phyloP scores from a whole-genome alignment of 2,113 vertebrate species.

The Lipophrys pholis region DNA sequence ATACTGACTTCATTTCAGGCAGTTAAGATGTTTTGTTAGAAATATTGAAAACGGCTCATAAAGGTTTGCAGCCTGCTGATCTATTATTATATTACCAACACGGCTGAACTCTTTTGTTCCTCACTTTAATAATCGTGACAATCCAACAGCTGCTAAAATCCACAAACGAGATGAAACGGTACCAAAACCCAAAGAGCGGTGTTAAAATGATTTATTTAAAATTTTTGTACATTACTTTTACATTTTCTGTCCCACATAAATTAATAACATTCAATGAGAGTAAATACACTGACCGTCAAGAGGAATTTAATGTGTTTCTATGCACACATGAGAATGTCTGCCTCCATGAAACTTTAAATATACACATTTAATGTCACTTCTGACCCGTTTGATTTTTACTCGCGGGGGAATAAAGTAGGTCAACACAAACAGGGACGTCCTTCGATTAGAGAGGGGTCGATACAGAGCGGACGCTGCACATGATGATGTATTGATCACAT shows the following conservation, averaged over 20 bases:
- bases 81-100: too few species aligned
- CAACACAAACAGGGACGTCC: conserved; percentile 16
- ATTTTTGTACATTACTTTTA: conserved; percentile 35
- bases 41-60: too few species aligned
- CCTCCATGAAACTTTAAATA: neutral
- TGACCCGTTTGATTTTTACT: neutral
- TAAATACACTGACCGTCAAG: neutral
- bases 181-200: neutral
- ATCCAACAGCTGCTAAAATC: too few species aligned
- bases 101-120: too few species aligned
- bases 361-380: neutral
- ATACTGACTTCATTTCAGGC: too few species aligned
- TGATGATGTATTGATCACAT: conserved; percentile 24
- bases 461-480: neutral
- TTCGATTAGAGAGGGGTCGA: conserved; percentile 28
- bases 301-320: neutral
- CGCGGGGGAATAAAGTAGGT: conserved; percentile 7
- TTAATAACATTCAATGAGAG: conserved; percentile 25
- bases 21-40: too few species aligned
- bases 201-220: conserved; percentile 37
- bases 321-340: conserved; percentile 7
- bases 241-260: conserved; percentile 9
- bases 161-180: too few species aligned
- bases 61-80: too few species aligned
- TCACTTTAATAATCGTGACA: too few species aligned